Percentiles rank a stretch among this genome's conserved stretches.
Evolutionary conservation across 2,888 invertebrate genomes (phyloP).

Genomic region (Andrena hattorfiana): DNA sequence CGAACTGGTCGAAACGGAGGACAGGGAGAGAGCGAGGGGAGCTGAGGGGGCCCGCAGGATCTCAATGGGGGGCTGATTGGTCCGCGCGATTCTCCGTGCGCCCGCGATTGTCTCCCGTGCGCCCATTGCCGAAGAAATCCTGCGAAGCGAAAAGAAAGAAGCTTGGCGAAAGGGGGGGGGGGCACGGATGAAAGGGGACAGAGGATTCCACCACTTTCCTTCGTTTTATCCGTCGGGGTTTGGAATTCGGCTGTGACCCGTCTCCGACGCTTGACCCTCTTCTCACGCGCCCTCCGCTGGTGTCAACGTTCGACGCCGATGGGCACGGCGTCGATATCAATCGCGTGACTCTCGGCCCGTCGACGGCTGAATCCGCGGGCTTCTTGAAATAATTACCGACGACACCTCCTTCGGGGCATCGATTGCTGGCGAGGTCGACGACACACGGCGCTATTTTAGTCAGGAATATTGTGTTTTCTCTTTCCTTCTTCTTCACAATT

Average conservation of each 20-base stretch:
- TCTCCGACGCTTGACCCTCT: constrained; percentile 4
- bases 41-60: constrained; percentile 36
- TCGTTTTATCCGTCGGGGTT: constrained; percentile 53
- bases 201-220: constrained; percentile 53
- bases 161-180: background rate
- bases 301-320: constrained; percentile 28
- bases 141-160: constrained; percentile 11
- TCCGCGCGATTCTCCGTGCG: constrained; percentile 70
- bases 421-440: background rate
- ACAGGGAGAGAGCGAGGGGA: background rate
- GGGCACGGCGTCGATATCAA: constrained; percentile 51
- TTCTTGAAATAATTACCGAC: constrained; percentile 41
- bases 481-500: no score
- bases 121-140: constrained; percentile 61
- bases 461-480: no score
- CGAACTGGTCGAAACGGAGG: background rate
- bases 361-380: constrained; percentile 13
- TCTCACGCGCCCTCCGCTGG: background rate
- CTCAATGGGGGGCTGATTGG: constrained; percentile 76
- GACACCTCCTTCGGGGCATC: constrained; percentile 15
- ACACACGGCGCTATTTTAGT: background rate
- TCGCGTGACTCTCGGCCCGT: constrained; percentile 41
- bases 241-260: constrained; percentile 26
- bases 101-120: constrained; percentile 72
- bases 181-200: constrained; percentile 7